These are phyloP conservation scores for Atractosteus spatula DNA, from an alignment of 2,113 vertebrate species.

Conservation along the genomic window DNA sequence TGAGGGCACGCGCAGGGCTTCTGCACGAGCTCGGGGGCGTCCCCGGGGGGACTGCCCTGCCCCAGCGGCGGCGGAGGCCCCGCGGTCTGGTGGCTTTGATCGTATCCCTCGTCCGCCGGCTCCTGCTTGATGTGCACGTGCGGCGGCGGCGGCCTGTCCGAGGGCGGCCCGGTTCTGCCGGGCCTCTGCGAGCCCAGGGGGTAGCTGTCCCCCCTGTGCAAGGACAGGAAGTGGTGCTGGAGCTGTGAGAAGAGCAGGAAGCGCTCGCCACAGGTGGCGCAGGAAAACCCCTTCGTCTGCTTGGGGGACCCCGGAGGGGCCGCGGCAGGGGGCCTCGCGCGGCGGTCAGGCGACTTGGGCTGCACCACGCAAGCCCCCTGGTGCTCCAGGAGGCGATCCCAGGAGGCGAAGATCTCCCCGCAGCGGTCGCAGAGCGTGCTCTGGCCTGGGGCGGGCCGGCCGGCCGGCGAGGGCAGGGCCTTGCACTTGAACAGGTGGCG, in stretches of 20 bases:
- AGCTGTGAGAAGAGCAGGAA: constrained; percentile 71
- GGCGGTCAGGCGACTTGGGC: constrained; percentile 18
- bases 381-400: constrained; percentile 39
- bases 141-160: constrained; percentile 30
- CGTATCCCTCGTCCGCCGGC: constrained; percentile 36
- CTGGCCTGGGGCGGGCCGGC: neutral
- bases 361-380: constrained; percentile 34
- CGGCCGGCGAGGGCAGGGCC: constrained; percentile 3
- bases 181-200: constrained; percentile 21
- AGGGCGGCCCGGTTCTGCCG: constrained; percentile 43
- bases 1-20: constrained; percentile 44
- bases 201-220: constrained; percentile 51
- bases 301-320: constrained; percentile 17
- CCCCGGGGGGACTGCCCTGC: no score
- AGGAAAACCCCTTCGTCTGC: constrained; percentile 57
- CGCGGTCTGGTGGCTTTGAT: constrained; percentile 4
- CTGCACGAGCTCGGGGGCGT: neutral
- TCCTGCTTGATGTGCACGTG: constrained; percentile 54
- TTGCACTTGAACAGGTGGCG: constrained; percentile 59
- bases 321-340: constrained; percentile 7
- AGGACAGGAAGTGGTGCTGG: constrained; percentile 64
- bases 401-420: constrained; percentile 45
- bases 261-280: constrained; percentile 58
- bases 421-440: constrained; percentile 53
- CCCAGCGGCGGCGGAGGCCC: neutral